Evolutionary conservation across 1,140 invertebrate genomes (phyloP), one percentile per base, ranked within the genome.

Genomic region (Zaprionus lachaisei): DNA sequence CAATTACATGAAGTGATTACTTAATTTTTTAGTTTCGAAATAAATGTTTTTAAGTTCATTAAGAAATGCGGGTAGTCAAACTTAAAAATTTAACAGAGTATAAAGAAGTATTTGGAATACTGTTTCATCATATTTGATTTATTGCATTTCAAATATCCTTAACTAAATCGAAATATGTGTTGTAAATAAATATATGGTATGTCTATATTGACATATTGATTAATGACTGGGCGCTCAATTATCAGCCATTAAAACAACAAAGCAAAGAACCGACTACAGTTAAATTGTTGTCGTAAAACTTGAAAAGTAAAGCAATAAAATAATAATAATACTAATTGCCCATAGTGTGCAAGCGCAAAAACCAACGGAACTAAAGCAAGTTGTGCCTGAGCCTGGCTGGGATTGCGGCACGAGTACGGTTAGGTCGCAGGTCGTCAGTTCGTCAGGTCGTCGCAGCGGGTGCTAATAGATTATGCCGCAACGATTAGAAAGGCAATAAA

Each of bases 381-480:
- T 20, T 17, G n/a, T 47, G 7, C n/a, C 41, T 37, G 24, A 15
- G 22, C 57, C 47, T 31, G 24, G 49, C 49, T 57, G 37, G 24
- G 24, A 24, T 71, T 41, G 41, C 22, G 17, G 49, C 34, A 38
- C 28, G 22, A 58, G 64, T 60, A 61, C 31, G 60, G 37, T 49
- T 31, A 70, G 68, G 63, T 61, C 64, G 41, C 20, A 51, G 47
- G 47, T 51, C 20, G 47, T 51, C 47, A 6, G 47, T 9, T 49
- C 17, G 47, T 49, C 47, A 24, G 47, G 47, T 64, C 64, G 24
- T 57, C 38, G 65, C 54, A 38, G 60, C 20, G 66, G 61, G 87
- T 77, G 83, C 87, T 91, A 91, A 91, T 91, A 91, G 87, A 91
- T 91, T 91, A 91, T 91, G 86, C 87, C 82, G 87, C 87, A 91